Conservation (phyloP, 2,888 invertebrate genomes). For the Cheilosia vulpina region DNA sequence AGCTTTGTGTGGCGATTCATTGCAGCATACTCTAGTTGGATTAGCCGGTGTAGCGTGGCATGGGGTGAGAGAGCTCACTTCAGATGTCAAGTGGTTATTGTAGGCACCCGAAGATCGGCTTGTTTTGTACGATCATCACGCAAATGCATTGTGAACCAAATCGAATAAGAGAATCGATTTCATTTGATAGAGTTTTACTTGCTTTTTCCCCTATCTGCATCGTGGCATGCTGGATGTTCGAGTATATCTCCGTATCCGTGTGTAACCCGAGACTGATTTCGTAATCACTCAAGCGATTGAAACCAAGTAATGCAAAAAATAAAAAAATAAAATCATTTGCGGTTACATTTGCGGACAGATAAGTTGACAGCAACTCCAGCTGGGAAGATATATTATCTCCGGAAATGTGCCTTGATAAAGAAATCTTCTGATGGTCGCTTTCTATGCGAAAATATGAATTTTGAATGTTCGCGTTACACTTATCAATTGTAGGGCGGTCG, state of each 20-base stretch:
- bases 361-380: background rate
- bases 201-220: background rate
- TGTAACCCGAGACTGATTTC: slow-evolving; percentile 55
- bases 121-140: background rate
- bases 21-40: background rate
- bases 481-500: slow-evolving; percentile 41
- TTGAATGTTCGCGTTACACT: background rate
- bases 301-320: slow-evolving; percentile 49
- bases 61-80: slow-evolving; percentile 27
- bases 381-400: background rate
- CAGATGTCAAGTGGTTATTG: slow-evolving; percentile 41
- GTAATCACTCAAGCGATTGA: slow-evolving; percentile 42
- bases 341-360: slow-evolving; percentile 40
- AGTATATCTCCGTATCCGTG: background rate
- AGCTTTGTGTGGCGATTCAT: slow-evolving; percentile 43
- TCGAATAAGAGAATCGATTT: slow-evolving; percentile 65
- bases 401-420: slow-evolving; percentile 1
- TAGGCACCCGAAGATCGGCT: background rate
- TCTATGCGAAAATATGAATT: background rate
- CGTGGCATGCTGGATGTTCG: background rate
- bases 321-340: slow-evolving; percentile 21
- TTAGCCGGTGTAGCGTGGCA: background rate
- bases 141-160: slow-evolving; percentile 50
- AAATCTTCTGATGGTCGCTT: background rate
- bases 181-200: slow-evolving; percentile 67